Percentiles rank a stretch among this genome's conserved stretches.
These are phyloP conservation scores for Syngnathus scovelli DNA, from an alignment of 2,113 vertebrate species.

Conservation along the genomic window DNA sequence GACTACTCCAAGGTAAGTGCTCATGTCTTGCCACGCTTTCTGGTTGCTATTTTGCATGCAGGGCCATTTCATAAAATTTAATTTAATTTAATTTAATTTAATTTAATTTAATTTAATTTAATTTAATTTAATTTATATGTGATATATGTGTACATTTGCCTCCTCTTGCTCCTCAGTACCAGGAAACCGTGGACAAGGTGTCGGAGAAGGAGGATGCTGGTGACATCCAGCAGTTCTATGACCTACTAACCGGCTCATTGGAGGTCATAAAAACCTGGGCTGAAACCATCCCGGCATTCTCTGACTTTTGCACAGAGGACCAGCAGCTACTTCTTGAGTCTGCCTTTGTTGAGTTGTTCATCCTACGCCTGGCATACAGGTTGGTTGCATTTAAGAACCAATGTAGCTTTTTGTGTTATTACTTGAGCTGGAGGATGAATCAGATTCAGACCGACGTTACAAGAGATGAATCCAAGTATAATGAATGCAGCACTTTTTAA, in stretches of 20 bases:
- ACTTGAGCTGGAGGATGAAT: background rate
- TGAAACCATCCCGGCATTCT: constrained; percentile 83
- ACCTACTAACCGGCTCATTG: constrained; percentile 81
- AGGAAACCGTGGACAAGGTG: constrained; percentile 71
- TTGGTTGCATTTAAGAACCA: constrained; percentile 35
- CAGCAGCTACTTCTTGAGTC: constrained; percentile 88
- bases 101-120: background rate
- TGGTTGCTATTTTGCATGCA: too few relatives aligned
- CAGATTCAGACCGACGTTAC: too few relatives aligned
- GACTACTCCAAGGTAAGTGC: constrained; percentile 86
- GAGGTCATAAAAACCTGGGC: constrained; percentile 88
- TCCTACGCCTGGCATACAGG: constrained; percentile 90
- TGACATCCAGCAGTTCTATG: constrained; percentile 89
- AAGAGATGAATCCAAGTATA: too few relatives aligned
- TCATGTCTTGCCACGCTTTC: background rate
- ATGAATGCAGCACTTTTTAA: background rate
- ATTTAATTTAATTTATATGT: background rate
- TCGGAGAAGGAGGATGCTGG: constrained; percentile 82
- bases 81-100: background rate
- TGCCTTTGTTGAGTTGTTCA: constrained; percentile 89
- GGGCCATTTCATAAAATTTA: too few relatives aligned
- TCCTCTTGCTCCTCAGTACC: constrained; percentile 69
- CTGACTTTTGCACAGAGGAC: constrained; percentile 78
- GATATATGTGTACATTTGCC: too few relatives aligned
- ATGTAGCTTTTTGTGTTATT: background rate